Evolutionary conservation across 1,140 invertebrate genomes (phyloP).

Genomic region (Sitodiplosis mosellana): DNA sequence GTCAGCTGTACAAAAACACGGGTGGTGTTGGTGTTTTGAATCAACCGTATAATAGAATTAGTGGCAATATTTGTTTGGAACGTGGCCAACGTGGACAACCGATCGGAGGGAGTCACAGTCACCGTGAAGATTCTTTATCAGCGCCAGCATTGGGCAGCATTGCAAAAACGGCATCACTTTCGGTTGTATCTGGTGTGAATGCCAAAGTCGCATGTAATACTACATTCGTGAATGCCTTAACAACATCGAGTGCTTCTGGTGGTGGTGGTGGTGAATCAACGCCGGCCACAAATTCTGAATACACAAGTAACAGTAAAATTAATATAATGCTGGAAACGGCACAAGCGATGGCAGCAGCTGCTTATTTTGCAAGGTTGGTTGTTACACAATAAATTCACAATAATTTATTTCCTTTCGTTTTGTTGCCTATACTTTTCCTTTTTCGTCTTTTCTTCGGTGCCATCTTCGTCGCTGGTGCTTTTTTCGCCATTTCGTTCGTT

Average conservation of each 20-base stretch:
- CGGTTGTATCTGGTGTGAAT: neutral
- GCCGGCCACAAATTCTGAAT: neutral
- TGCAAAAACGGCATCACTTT: conserved; percentile 3
- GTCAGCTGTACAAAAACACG: too few species aligned
- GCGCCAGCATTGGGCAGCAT: too few species aligned
- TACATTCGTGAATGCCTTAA: too few species aligned
- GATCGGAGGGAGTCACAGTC: neutral
- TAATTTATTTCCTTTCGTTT: conserved; percentile 3
- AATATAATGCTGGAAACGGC: conserved; percentile 10
- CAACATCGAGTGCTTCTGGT: too few species aligned
- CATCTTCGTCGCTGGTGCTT: neutral
- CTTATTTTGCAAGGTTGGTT: conserved; percentile 11
- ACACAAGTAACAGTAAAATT: conserved; percentile 9
- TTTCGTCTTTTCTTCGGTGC: neutral
- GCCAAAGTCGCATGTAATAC: too few species aligned
- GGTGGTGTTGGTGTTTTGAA: too few species aligned
- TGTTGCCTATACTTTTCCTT: neutral
- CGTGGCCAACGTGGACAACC: neutral
- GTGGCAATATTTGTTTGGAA: too few species aligned
- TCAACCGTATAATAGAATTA: too few species aligned
- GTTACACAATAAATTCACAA: neutral
- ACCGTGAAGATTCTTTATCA: neutral
- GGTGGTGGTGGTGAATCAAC: too few species aligned
- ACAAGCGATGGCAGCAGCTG: conserved; percentile 10
- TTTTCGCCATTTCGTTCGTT: neutral